A percentile compares a stretch with the other conserved stretches of the same genome.
Conservation (phyloP, 2,113 vertebrate species). For the Athene cunicularia region DNA sequence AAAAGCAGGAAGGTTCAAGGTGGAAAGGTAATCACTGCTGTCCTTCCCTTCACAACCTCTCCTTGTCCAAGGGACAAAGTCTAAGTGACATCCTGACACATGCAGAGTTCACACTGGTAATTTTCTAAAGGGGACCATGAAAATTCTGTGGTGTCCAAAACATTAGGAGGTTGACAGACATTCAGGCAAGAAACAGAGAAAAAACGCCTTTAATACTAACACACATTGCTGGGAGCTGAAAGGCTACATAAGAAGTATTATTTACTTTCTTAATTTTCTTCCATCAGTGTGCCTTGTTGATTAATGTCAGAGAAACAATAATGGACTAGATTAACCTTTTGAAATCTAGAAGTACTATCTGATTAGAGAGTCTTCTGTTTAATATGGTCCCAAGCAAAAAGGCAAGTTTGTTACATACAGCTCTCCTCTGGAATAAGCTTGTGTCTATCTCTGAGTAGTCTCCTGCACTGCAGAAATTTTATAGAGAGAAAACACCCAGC, state of each 20-base stretch:
- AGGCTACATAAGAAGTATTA: background rate
- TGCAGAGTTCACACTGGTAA: background rate
- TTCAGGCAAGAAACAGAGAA: background rate
- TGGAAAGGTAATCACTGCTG: background rate
- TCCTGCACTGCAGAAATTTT: background rate
- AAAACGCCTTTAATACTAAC: background rate
- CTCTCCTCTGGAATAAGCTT: background rate
- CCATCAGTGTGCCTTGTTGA: background rate
- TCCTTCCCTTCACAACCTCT: background rate
- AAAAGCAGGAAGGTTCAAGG: background rate
- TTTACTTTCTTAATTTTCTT: background rate
- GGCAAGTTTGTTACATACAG: background rate
- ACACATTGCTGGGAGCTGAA: background rate
- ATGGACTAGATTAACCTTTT: background rate
- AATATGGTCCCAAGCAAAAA: background rate
- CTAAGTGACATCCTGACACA: background rate
- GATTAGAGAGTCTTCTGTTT: background rate
- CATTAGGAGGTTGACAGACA: background rate
- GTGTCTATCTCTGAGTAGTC: background rate
- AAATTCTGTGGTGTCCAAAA: background rate
- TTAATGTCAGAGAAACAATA: background rate
- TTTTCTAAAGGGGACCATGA: background rate
- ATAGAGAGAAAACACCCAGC: background rate
- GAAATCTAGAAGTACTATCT: background rate
- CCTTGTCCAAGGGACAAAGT: background rate